A percentile compares a stretch with the other conserved stretches of the same genome.
These are phyloP conservation scores for Vanessa tameamea DNA, from an alignment of 1,140 invertebrate species.

Conservation along the genomic window DNA sequence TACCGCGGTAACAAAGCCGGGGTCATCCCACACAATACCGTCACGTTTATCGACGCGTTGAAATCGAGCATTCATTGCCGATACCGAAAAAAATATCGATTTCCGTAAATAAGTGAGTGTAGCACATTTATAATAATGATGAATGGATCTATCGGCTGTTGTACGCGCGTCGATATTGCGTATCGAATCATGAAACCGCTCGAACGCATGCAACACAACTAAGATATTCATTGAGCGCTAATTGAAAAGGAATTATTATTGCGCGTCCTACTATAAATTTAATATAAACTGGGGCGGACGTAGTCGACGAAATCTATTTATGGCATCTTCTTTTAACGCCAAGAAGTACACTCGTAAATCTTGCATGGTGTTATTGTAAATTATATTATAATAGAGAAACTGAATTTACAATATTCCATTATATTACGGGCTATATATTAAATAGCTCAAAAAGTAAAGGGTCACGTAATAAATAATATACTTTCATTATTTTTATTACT, in stretches of 20 bases:
- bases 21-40: constrained; percentile 76
- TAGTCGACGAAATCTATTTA: constrained; percentile 38
- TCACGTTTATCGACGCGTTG: constrained; percentile 74
- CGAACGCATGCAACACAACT: constrained; percentile 59
- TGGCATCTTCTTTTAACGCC: constrained; percentile 33
- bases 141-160: constrained; percentile 73
- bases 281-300: constrained; percentile 69
- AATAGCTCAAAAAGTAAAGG: not conserved
- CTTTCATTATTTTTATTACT: too few relatives aligned
- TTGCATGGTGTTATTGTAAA: constrained; percentile 37
- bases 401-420: not conserved
- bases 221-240: constrained; percentile 67
- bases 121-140: constrained; percentile 81
- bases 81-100: constrained; percentile 80
- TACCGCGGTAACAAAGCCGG: constrained; percentile 55
- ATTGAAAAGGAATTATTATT: constrained; percentile 76
- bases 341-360: constrained; percentile 49
- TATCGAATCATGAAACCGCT: constrained; percentile 70
- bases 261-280: constrained; percentile 71
- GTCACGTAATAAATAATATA: too few relatives aligned
- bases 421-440: not conserved
- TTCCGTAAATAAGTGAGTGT: constrained; percentile 81
- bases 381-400: constrained; percentile 12
- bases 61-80: constrained; percentile 70
- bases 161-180: constrained; percentile 68